Base-by-base conservation (phyloP, 1,140 invertebrate genomes). In the Bombus affinis region DNA sequence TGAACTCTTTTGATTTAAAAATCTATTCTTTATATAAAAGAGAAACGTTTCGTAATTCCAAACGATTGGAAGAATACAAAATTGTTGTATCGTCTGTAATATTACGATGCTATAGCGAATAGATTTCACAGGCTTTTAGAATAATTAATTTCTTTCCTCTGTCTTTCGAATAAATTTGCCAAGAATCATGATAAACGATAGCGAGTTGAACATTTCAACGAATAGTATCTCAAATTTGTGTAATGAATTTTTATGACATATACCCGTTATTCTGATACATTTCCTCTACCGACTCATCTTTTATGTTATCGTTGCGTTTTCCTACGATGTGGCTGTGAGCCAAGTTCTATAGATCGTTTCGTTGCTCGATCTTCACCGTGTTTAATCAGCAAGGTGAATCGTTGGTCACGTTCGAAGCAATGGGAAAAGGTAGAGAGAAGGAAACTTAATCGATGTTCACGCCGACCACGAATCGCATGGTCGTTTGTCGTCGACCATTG, bases 401-500 rank as follows among this genome's bases (percentile, higher is more conserved):
- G 59, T 62, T 62, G 59, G 28, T 62, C 28, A n/a, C 28, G 47
- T 53, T 53, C 59, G 59, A 62, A 62, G 28, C 59, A n/a, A 62
- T 10, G 59, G n/a, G 62, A 32, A 65, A 65, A 65, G 62, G 1
- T 6, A 15, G 32, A 62, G 70, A 32, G 44, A 75, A 18, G 42
- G 28, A 25, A 37, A 37, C 65, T 75, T 75, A 75, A 82, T 75
- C 72, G 47, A 75, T 18, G 81, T 65, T 66, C 47, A 66, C 53
- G 42, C 22, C 3, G 44, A 6, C 35, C 62, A 42, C 6, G 32
- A 5, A n/a, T 35, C 25, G 8, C 13, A 10, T 6, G 8, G 15
- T 53, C 47, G 47, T 53, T 53, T 22, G 47, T 53, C 47, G 47
- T 22, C 47, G 47, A 53, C 47, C 47, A 53, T 53, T 53, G 47